phyloP scores from a whole-genome alignment of 2,113 vertebrate species.

The Stictonetta naevosa region DNA sequence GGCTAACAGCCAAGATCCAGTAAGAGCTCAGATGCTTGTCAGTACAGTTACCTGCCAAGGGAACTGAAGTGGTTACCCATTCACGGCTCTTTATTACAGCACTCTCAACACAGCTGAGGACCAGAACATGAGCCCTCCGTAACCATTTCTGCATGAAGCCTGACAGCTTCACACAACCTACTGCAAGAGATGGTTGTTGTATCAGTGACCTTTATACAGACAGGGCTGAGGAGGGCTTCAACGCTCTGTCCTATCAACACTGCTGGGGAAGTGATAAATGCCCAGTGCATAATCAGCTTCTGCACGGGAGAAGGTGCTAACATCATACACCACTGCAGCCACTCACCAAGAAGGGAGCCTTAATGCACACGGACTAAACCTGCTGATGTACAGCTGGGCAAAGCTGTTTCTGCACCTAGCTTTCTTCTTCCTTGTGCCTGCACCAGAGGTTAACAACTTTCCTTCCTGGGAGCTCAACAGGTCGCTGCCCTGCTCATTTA shows the following conservation, averaged over 20 bases:
- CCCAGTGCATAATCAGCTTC: neutral
- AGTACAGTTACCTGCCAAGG: neutral
- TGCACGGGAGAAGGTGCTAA: neutral
- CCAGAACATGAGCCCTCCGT: neutral
- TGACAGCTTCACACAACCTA: neutral
- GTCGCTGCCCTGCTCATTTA: neutral
- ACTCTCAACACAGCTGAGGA: neutral
- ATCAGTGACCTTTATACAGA: neutral
- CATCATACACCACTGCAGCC: neutral
- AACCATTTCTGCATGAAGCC: neutral
- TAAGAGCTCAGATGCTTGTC: neutral
- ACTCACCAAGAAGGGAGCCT: neutral
- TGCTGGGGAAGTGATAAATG: accelerated
- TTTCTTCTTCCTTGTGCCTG: accelerated
- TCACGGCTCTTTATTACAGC: neutral
- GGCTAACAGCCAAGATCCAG: neutral
- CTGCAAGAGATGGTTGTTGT: neutral
- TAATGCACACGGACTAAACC: neutral
- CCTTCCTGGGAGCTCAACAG: neutral
- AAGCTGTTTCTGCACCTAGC: neutral
- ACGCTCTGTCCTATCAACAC: accelerated
- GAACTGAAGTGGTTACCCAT: neutral
- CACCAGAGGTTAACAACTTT: neutral
- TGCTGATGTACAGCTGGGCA: neutral
- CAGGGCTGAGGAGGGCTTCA: neutral